Evolutionary conservation across 2,888 invertebrate species (phyloP), one percentile per base, ranked within the genome.

Genomic region (Acanthopleura granulata): DNA sequence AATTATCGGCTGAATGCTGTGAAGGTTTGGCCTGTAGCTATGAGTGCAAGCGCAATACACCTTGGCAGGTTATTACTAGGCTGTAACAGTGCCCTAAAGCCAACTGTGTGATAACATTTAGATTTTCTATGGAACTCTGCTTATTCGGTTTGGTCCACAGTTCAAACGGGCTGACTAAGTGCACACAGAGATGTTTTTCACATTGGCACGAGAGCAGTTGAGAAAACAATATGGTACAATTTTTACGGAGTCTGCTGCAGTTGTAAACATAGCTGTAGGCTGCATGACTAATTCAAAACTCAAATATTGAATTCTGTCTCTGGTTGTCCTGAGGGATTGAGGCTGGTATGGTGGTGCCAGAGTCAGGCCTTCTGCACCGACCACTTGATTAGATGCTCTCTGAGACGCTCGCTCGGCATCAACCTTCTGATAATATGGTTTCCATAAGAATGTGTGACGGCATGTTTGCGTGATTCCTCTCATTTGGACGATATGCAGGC

Each of bases 231-330:
- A 57, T 57, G 57, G 18, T 57, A 22, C 57, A 57, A 57, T 57
- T 57, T 57, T 57, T 57, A 12, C 9, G 22, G 57, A 57, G 57
- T 57, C 57, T 22, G 57, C 66, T 16, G 29, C 22, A 66, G 25
- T 66, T 66, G 66, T 66, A 66, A 66, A 66, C 29, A 27, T 66
- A 22, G 29, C 66, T 27, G 16, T 16, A 15, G 66, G 66, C 66
- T 27, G 66, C 66, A 66, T 66, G 66, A 66, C 66, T 66, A 66
- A 66, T 27, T 66, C 27, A 25, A 66, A 66, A 22, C 29, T 66
- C 66, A 66, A 66, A 66, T 66, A 66, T 66, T 66, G 29, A 27
- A 66, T 66, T 27, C 27, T 66, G 57, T 27, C 6, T 66, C 22
- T 15, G 16, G 29, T 27, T 16, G 29, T 66, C 66, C 66, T 25